These are phyloP conservation scores for Cataglyphis hispanica DNA, from an alignment of 1,140 invertebrate genomes.

Conservation along the genomic window DNA sequence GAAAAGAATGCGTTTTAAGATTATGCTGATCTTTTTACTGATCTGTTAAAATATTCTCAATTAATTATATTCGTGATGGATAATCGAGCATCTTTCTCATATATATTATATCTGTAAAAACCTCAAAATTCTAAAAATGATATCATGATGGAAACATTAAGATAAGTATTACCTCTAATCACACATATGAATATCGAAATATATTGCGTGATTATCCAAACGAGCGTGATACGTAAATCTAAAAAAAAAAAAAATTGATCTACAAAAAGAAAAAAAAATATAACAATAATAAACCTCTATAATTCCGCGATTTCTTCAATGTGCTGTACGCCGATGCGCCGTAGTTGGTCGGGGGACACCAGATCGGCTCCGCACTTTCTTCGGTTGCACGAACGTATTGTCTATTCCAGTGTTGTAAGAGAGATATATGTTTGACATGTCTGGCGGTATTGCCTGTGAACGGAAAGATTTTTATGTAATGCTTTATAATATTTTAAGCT, in stretches of 20 bases:
- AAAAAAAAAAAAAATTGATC: conserved; percentile 49
- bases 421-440: conserved; percentile 85
- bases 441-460: conserved; percentile 80
- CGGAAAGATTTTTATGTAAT: conserved; percentile 46
- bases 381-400: conserved; percentile 79
- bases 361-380: conserved; percentile 81
- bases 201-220: background rate
- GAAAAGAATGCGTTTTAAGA: conserved; percentile 27
- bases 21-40: background rate
- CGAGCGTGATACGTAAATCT: background rate
- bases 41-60: conserved; percentile 23
- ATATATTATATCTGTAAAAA: conserved; percentile 15
- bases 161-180: background rate
- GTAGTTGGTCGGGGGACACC: conserved; percentile 84
- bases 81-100: background rate
- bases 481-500: background rate
- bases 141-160: background rate
- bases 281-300: conserved; percentile 63
- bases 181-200: background rate
- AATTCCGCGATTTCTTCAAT: conserved; percentile 46
- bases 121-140: conserved; percentile 16
- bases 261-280: conserved; percentile 54
- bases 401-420: conserved; percentile 82
- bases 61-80: background rate
- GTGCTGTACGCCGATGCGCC: conserved; percentile 82